Percentiles rank a stretch among this genome's conserved stretches.
Evolutionary conservation across 2,113 vertebrate species (phyloP).

Genomic region (Stegastes partitus): DNA sequence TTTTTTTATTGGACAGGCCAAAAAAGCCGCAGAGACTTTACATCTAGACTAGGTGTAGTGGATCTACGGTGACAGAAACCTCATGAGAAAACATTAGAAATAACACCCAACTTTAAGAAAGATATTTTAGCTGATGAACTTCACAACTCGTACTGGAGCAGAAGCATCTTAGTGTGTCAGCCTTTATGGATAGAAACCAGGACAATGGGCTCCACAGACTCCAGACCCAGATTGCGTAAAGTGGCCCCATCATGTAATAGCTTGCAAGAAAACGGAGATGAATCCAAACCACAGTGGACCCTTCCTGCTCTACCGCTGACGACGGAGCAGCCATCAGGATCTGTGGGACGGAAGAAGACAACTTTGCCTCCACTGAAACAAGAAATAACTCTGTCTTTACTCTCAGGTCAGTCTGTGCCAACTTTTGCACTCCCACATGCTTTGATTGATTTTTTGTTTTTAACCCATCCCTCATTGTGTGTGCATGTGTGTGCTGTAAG

Average conservation of each 20-base stretch:
- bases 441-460: background rate
- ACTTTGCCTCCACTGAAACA: slow-evolving; percentile 71
- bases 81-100: background rate
- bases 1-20: slow-evolving; percentile 2
- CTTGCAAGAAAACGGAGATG: slow-evolving; percentile 30
- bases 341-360: slow-evolving; percentile 49
- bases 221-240: slow-evolving; percentile 71
- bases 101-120: background rate
- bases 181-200: background rate
- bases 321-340: slow-evolving; percentile 43
- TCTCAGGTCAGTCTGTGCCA: slow-evolving; percentile 71
- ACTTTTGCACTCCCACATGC: background rate
- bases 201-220: slow-evolving; percentile 76
- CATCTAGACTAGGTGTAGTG: background rate
- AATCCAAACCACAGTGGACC: slow-evolving; percentile 58
- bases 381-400: slow-evolving; percentile 52
- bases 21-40: background rate
- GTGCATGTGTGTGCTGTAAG: slow-evolving; percentile 40
- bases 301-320: slow-evolving; percentile 48
- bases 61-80: background rate
- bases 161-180: background rate
- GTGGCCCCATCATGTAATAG: slow-evolving; percentile 72
- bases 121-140: background rate
- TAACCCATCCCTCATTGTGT: background rate
- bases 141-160: background rate